These are phyloP conservation scores for Peromyscus eremicus DNA, from an alignment of 2,797 vertebrate genomes.

Conservation along the genomic window DNA sequence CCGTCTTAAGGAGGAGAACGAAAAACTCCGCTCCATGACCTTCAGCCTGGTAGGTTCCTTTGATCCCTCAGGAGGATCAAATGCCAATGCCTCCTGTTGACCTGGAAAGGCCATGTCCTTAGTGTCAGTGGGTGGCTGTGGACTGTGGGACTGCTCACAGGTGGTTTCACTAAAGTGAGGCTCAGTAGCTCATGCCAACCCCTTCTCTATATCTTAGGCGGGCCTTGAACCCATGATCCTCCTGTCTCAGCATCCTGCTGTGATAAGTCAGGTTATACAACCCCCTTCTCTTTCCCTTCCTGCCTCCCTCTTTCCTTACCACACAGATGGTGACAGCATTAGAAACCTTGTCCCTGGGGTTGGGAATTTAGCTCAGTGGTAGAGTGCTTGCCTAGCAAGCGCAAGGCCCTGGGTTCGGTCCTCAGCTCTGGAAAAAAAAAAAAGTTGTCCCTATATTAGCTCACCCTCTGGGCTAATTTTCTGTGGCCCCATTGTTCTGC, in stretches of 20 bases:
- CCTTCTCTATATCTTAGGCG: not conserved
- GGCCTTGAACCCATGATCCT: not conserved
- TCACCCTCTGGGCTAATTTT: not conserved
- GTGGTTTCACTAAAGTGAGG: not conserved
- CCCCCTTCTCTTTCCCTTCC: not conserved
- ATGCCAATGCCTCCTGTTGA: not conserved
- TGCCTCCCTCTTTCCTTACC: not conserved
- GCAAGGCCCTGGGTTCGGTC: too few relatives aligned
- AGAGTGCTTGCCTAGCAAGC: too few relatives aligned
- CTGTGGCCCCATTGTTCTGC: not conserved
- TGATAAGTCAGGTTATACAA: not conserved
- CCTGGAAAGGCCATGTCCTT: not conserved
- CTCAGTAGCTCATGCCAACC: not conserved
- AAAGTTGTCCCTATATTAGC: not conserved
- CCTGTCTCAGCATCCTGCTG: not conserved
- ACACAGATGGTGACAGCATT: not conserved
- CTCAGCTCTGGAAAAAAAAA: too few relatives aligned
- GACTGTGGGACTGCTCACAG: not conserved
- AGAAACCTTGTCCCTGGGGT: too few relatives aligned
- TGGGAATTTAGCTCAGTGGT: too few relatives aligned
- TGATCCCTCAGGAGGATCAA: accelerated
- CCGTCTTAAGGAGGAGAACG: constrained; percentile 90
- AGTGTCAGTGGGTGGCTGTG: too few relatives aligned
- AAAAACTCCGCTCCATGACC: constrained; percentile 86
- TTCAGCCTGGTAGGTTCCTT: constrained; percentile 88